Evolutionary conservation across 2,888 invertebrate species (phyloP).

Genomic region (Parascotia fuliginaria): DNA sequence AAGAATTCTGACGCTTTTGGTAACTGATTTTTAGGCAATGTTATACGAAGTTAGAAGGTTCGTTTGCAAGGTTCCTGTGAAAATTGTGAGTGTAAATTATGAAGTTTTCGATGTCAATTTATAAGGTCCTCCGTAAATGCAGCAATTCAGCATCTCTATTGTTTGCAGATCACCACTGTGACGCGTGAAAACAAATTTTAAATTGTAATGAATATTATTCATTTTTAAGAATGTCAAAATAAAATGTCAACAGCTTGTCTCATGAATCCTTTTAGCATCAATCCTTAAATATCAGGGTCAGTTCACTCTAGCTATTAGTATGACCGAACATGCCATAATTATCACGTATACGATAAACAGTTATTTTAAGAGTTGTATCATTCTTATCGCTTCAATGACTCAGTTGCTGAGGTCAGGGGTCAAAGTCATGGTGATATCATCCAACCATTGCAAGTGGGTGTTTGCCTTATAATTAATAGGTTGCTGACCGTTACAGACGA

Average conservation of each 20-base stretch:
- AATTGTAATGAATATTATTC: constrained; percentile 18
- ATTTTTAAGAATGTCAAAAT: too few species aligned
- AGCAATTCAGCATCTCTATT: constrained; percentile 17
- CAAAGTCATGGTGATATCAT: constrained; percentile 51
- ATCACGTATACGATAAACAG: constrained; percentile 27
- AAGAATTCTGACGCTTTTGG: constrained; percentile 12
- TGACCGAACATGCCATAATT: constrained; percentile 27
- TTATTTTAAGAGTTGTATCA: constrained; percentile 46
- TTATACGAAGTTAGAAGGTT: constrained; percentile 17
- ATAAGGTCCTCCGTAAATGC: constrained; percentile 16
- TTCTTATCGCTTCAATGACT: constrained; percentile 49
- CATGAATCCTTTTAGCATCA: constrained; percentile 17
- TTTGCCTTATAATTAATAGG: constrained; percentile 50
- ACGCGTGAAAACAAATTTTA: constrained; percentile 20
- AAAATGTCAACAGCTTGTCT: constrained; percentile 8
- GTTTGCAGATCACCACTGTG: constrained; percentile 24
- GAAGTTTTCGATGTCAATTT: constrained; percentile 10
- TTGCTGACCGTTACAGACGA: constrained; percentile 35
- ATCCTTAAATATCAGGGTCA: constrained; percentile 5
- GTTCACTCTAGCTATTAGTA: constrained; percentile 11
- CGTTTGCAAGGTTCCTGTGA: too few species aligned
- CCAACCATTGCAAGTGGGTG: constrained; percentile 46
- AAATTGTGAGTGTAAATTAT: too few species aligned
- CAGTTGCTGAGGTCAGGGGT: constrained; percentile 50
- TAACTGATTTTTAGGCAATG: constrained; percentile 28